Evolutionary conservation across 2,888 invertebrate species (phyloP).

Genomic region (Xestia xanthographa): DNA sequence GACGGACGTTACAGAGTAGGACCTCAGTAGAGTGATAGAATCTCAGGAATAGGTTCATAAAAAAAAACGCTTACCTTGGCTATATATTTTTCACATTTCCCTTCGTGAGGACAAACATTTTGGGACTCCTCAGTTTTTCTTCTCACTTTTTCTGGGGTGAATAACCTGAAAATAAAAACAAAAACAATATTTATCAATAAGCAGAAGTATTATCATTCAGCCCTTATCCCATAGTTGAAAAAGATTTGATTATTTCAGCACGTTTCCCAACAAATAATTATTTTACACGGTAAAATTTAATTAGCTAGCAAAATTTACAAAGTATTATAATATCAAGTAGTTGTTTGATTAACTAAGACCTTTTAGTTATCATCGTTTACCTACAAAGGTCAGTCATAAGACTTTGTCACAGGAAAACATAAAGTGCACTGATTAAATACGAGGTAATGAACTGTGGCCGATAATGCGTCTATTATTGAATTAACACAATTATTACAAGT

Average conservation of each 20-base stretch:
- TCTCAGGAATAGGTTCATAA: background rate
- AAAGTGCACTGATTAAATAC: conserved; percentile 15
- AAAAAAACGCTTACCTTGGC: conserved; percentile 76
- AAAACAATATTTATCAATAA: background rate
- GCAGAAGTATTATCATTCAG: background rate
- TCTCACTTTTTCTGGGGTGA: conserved; percentile 85
- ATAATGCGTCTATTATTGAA: conserved; percentile 6
- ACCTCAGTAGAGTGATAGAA: background rate
- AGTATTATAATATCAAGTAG: background rate
- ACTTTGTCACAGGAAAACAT: background rate
- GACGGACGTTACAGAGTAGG: too few species aligned
- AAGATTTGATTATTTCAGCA: background rate
- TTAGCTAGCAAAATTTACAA: background rate
- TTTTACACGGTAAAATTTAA: background rate
- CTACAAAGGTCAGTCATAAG: conserved; percentile 4
- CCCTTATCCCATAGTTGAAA: background rate
- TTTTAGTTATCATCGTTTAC: background rate
- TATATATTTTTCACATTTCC: conserved; percentile 79
- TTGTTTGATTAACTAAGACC: background rate
- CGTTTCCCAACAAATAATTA: background rate
- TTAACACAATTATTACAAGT: background rate
- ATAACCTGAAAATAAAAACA: conserved; percentile 80
- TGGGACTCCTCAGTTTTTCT: conserved; percentile 74
- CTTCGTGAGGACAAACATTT: conserved; percentile 84
- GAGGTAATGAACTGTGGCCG: conserved; percentile 6